These are phyloP conservation scores for Panthera leo DNA, from an alignment of 2,113 vertebrate species.

Conservation along the genomic window DNA sequence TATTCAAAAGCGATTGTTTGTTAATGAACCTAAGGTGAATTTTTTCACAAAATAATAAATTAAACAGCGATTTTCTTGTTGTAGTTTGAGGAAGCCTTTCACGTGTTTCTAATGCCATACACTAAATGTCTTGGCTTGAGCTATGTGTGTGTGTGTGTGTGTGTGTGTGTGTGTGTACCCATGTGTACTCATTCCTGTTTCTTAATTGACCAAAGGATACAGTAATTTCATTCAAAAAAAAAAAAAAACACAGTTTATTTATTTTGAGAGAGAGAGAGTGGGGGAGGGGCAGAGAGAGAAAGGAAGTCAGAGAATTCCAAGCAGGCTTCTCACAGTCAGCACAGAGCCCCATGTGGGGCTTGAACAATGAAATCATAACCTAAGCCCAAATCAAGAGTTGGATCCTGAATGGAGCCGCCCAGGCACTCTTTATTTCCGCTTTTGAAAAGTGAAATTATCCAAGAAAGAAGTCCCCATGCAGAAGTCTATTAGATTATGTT, in stretches of 20 bases:
- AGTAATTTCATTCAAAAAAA: not conserved
- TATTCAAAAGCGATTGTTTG: not conserved
- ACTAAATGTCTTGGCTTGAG: not conserved
- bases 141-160: not conserved
- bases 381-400: too few species aligned
- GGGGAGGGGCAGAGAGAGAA: too few species aligned
- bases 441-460: not conserved
- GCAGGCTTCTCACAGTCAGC: too few species aligned
- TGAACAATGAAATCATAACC: too few species aligned
- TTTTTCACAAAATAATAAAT: slow-evolving; percentile 47
- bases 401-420: too few species aligned
- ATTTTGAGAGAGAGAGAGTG: too few species aligned
- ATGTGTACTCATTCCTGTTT: not conserved
- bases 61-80: not conserved
- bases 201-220: not conserved
- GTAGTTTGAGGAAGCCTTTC: not conserved
- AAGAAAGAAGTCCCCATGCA: not conserved
- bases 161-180: too few species aligned
- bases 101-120: not conserved
- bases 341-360: too few species aligned
- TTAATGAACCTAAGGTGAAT: not conserved
- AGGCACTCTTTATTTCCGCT: not conserved
- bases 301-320: too few species aligned
- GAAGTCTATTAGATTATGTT: not conserved
- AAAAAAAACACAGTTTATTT: too few species aligned